Base-by-base conservation (phyloP, 2,888 invertebrate genomes). In the Bedellia somnulentella region DNA sequence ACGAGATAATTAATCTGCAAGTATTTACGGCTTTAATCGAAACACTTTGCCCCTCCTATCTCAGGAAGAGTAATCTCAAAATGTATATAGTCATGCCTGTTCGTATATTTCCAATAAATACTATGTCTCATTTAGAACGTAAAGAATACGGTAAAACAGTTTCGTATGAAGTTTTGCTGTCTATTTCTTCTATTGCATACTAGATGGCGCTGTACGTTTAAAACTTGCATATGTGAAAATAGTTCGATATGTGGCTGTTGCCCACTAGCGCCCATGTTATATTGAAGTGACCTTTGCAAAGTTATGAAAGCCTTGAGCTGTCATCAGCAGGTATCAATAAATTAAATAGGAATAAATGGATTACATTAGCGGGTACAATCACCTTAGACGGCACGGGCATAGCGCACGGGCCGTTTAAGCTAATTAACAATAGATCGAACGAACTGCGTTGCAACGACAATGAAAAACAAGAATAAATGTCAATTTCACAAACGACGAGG, bases 21-120 rank as follows among this genome's bases (percentile, higher is more conserved):
- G 71, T 75, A 75, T 75, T 75, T 75, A 73, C 75, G 67, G 73
- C 68, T 73, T 73, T 71, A 75, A 75, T 75, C 75, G 71, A 70
- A 24, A 10, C n/a, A 11, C 58, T 55, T 53, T 61, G 58, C 64
- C 51, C 52, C 51, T 53, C 49, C 53, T 62, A 60, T 61, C 64
- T 66, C 61, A 64, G 57, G 64, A 9, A 18, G 5, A 18, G 9
- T 18, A 18, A 9, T 54, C 61, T 66, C 70, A 28, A 29, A 70
- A 64, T 71, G 68, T 63, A 70, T 71, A 70, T 62, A 53, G 59
- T 58, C 52, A 53, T 15, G 18, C 12, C 15, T 11, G 13, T 6
- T 14, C 9, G 5, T 6, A 18, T 18, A 18, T 6, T 9, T 5
- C 18, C 9, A n/a, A n/a, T n/a, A n/a, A n/a, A n/a, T n/a, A n/a